Percentiles rank a stretch among this genome's conserved stretches.
These are phyloP conservation scores for Arbacia lixula DNA, from an alignment of 53 echinoderm and acorn worm genomes.

Conservation along the genomic window DNA sequence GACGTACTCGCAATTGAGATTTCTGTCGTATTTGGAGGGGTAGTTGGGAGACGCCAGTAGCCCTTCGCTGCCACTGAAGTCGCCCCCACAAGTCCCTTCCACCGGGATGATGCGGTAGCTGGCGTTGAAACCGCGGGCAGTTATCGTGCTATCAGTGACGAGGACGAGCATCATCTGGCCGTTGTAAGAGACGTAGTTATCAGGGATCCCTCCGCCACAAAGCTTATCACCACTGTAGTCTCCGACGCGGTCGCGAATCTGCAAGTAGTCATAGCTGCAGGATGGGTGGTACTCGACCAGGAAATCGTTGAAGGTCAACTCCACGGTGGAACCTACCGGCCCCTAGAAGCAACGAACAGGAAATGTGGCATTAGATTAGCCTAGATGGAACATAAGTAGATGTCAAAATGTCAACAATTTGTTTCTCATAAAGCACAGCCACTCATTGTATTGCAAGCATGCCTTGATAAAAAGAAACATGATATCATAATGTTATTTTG, in stretches of 20 bases:
- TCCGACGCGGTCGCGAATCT: slow-evolving; percentile 15
- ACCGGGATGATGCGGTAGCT: slow-evolving; percentile 43
- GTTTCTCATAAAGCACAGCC: no score
- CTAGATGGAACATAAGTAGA: no score
- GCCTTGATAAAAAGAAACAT: no score
- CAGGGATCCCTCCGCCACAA: slow-evolving; percentile 44
- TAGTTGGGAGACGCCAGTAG: slow-evolving; percentile 58
- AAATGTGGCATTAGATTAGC: no score
- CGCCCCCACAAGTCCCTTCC: slow-evolving; percentile 53
- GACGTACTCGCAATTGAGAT: slow-evolving; percentile 37
- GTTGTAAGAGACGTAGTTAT: slow-evolving; percentile 23
- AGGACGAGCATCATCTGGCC: slow-evolving; percentile 52
- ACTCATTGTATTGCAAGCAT: no score
- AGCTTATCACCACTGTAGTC: slow-evolving; percentile 21
- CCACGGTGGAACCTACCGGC: not conserved
- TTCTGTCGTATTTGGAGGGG: slow-evolving; percentile 31
- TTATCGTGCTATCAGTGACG: slow-evolving; percentile 59
- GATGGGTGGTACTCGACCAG: slow-evolving; percentile 9
- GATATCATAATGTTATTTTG: no score
- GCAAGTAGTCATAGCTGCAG: slow-evolving; percentile 30
- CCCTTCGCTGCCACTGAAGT: slow-evolving; percentile 29
- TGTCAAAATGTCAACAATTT: no score
- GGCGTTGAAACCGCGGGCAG: slow-evolving; percentile 58
- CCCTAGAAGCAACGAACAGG: no score
- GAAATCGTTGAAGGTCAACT: slow-evolving; percentile 41